Evolutionary conservation across 2,888 invertebrate genomes (phyloP).

Genomic region (Chromoteleia sp.): DNA sequence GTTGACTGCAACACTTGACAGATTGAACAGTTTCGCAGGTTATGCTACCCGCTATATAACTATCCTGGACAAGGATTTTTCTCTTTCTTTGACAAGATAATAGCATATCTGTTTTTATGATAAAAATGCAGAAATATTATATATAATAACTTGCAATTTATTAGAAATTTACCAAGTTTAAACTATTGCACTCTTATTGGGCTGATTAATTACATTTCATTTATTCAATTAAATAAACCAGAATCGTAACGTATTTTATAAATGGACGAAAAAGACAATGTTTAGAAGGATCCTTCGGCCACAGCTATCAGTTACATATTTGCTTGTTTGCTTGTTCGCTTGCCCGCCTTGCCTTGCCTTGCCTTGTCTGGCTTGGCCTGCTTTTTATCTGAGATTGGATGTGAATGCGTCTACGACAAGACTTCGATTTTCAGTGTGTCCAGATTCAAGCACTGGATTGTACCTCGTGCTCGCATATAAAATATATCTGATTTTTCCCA

Average conservation of each 20-base stretch:
- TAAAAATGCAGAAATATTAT: no score
- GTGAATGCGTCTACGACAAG: conserved; percentile 43
- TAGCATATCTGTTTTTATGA: neutral
- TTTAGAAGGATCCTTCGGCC: conserved; percentile 35
- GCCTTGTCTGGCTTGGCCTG: conserved; percentile 60
- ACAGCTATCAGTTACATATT: conserved; percentile 13
- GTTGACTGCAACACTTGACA: conserved; percentile 51
- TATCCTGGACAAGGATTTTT: conserved; percentile 36
- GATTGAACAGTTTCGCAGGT: conserved; percentile 9
- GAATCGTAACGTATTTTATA: no score
- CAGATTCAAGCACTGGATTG: neutral
- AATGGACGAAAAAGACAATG: no score
- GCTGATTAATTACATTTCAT: no score
- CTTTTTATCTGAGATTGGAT: conserved; percentile 50
- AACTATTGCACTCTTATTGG: no score
- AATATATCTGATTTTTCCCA: neutral
- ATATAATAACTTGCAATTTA: no score
- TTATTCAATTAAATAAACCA: neutral
- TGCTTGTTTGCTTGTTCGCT: conserved; percentile 45
- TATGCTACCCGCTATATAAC: neutral
- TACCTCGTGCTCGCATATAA: conserved; percentile 25
- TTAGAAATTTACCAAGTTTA: no score
- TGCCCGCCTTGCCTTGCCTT: conserved; percentile 24
- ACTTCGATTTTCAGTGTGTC: conserved; percentile 3
- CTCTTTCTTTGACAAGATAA: neutral